Evolutionary conservation across 2,113 vertebrate genomes (phyloP).

Genomic region (Malaclemys terrapin): DNA sequence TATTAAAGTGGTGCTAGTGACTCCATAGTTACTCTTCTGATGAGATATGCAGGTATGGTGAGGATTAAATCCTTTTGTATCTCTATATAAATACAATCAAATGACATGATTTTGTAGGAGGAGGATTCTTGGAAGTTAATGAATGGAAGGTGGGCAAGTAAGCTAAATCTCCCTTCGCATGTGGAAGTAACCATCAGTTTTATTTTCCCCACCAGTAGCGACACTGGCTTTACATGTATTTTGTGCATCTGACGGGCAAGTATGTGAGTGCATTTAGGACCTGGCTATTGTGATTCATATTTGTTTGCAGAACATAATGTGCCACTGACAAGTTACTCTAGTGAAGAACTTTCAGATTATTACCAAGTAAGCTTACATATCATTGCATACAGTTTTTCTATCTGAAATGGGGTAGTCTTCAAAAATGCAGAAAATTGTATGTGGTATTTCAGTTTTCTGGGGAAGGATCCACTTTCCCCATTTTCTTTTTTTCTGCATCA

Average conservation of each 20-base stretch:
- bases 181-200: not conserved
- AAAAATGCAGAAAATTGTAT: not conserved
- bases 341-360: not conserved
- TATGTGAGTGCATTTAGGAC: not conserved
- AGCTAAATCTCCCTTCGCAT: not conserved
- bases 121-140: not conserved
- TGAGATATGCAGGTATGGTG: not conserved
- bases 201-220: not conserved
- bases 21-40: not conserved
- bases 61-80: not conserved
- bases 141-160: not conserved
- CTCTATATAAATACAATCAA: not conserved
- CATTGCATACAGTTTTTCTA: not conserved
- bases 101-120: not conserved
- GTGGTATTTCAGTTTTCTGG: not conserved
- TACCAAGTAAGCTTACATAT: too few relatives aligned
- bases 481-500: not conserved
- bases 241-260: not conserved
- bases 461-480: not conserved
- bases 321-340: not conserved
- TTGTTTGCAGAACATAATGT: not conserved
- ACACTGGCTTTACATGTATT: not conserved
- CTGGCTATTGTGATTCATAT: not conserved
- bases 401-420: not conserved
- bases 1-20: not conserved